Percentiles rank a stretch among this genome's conserved stretches.
Evolutionary conservation across 1,140 invertebrate genomes (phyloP).

Genomic region (Heterodera schachtii): DNA sequence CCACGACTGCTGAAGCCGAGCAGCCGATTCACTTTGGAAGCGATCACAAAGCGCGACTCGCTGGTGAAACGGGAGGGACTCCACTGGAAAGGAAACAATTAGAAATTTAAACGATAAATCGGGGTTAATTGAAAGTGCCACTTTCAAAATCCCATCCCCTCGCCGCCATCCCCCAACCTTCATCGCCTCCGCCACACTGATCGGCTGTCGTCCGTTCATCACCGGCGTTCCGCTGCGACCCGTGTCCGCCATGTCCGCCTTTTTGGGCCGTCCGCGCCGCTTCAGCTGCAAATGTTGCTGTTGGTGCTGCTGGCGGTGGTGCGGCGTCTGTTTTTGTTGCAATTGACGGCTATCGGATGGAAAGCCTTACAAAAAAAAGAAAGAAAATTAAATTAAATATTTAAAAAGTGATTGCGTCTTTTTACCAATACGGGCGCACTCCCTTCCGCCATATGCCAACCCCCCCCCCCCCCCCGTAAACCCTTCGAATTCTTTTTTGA

Average conservation of each 20-base stretch:
- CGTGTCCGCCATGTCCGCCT: constrained; percentile 51
- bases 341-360: constrained; percentile 9
- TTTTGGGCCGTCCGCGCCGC: constrained; percentile 53
- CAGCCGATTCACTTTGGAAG: constrained; percentile 54
- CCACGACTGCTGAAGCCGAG: constrained; percentile 20
- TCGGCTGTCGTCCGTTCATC: constrained; percentile 49
- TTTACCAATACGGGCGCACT: no score
- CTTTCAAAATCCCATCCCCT: background rate
- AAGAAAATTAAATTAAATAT: background rate
- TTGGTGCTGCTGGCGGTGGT: background rate
- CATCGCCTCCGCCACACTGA: constrained; percentile 43
- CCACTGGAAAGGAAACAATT: constrained; percentile 41
- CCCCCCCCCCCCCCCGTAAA: no score
- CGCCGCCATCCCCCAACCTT: constrained; percentile 36
- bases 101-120: background rate
- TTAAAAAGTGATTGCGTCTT: no score
- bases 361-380: background rate
- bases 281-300: constrained; percentile 37
- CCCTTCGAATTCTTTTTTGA: no score
- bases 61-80: constrained; percentile 42
- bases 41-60: constrained; percentile 48
- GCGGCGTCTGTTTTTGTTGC: background rate
- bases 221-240: constrained; percentile 51
- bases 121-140: no score
- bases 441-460: no score